phyloP scores from a whole-genome alignment of 2,888 invertebrate species.

The Ceratothoa steindachneri region DNA sequence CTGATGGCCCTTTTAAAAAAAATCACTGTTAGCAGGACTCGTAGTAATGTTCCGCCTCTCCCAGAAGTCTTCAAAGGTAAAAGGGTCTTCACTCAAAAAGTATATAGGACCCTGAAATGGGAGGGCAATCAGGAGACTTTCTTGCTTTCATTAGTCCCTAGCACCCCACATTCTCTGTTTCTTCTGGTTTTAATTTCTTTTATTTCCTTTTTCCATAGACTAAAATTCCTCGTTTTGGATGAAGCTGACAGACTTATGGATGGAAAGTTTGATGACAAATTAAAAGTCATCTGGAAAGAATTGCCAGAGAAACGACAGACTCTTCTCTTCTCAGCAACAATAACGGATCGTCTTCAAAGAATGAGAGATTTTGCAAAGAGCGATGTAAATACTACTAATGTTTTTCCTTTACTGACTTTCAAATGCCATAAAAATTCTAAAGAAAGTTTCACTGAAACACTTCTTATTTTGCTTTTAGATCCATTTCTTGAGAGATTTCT shows the following conservation, averaged over 20 bases:
- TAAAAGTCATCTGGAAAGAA: conserved; percentile 71
- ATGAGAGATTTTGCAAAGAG: conserved; percentile 62
- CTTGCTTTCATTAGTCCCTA: too few species aligned
- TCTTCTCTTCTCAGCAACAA: conserved; percentile 90
- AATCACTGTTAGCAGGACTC: too few species aligned
- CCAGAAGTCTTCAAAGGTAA: too few species aligned
- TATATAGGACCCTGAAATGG: too few species aligned
- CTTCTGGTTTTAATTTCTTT: too few species aligned
- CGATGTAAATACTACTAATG: conserved; percentile 59
- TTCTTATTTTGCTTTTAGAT: neutral
- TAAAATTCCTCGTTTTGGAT: conserved; percentile 86
- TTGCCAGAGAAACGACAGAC: conserved; percentile 78
- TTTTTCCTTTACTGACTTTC: neutral
- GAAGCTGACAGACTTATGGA: conserved; percentile 76
- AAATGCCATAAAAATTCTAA: neutral
- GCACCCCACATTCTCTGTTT: too few species aligned
- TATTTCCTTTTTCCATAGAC: too few species aligned
- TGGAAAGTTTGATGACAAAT: conserved; percentile 68
- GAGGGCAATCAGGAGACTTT: too few species aligned
- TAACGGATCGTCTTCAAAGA: conserved; percentile 74
- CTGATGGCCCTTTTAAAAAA: too few species aligned
- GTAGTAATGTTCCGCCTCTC: too few species aligned
- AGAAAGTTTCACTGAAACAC: neutral
- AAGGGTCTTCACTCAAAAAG: too few species aligned
- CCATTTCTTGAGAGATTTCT: neutral